Conservation (phyloP, 2,888 invertebrate genomes). For the Athetis lepigone region DNA sequence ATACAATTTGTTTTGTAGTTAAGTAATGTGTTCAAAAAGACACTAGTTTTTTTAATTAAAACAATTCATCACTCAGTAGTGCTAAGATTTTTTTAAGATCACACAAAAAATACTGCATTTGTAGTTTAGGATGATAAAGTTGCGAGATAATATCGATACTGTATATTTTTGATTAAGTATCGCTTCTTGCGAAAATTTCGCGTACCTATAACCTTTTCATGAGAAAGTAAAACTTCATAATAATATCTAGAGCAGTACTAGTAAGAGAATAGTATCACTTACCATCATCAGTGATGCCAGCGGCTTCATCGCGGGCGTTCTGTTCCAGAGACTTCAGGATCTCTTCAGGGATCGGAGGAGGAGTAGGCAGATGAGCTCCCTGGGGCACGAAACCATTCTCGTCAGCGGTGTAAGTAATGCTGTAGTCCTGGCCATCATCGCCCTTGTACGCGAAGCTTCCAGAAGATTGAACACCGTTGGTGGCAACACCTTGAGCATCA, state of each 20-base stretch:
- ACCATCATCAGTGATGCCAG: slow-evolving; percentile 88
- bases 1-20: slow-evolving; percentile 11
- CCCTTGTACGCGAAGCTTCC: slow-evolving; percentile 88
- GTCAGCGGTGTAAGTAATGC: slow-evolving; percentile 87
- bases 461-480: slow-evolving; percentile 87
- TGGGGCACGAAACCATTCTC: slow-evolving; percentile 87
- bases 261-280: slow-evolving; percentile 68
- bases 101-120: not conserved
- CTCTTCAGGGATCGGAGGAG: slow-evolving; percentile 87
- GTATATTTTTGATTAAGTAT: not conserved
- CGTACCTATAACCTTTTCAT: too few relatives aligned
- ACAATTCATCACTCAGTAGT: slow-evolving; percentile 20
- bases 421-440: slow-evolving; percentile 88
- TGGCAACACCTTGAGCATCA: slow-evolving; percentile 85
- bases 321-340: slow-evolving; percentile 87
- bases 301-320: slow-evolving; percentile 88
- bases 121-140: not conserved
- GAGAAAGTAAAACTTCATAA: not conserved
- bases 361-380: slow-evolving; percentile 87
- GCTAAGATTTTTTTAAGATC: slow-evolving; percentile 5
- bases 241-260: not conserved
- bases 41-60: slow-evolving; percentile 7
- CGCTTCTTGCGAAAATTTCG: not conserved
- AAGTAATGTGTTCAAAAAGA: slow-evolving; percentile 1
- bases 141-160: not conserved